Conservation (phyloP, 2,797 vertebrate species). For the Argentina silus region DNA sequence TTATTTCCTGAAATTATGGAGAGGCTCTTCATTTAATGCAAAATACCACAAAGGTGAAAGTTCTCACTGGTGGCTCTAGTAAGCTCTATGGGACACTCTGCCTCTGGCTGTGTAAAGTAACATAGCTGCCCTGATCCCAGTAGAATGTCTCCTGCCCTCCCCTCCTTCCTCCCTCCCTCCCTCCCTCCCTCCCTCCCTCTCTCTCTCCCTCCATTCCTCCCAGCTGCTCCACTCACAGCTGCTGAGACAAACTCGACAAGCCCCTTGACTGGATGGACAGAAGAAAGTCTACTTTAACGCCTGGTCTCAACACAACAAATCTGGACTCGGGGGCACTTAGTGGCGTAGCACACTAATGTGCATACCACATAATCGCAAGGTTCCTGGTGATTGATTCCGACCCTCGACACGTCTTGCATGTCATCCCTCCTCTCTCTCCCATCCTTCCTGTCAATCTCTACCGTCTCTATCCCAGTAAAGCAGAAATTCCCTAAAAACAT, state of each 20-base stretch:
- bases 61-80: background rate
- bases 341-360: no score
- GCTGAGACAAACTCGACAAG: slow-evolving; percentile 48
- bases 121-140: background rate
- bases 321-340: no score
- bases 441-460: no score
- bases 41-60: background rate
- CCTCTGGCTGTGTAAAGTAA: background rate
- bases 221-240: slow-evolving; percentile 62
- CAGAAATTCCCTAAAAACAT: no score
- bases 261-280: slow-evolving; percentile 29
- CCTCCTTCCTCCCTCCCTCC: background rate
- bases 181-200: background rate
- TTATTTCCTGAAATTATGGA: no score
- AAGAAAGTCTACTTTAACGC: slow-evolving; percentile 62
- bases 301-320: slow-evolving; percentile 30
- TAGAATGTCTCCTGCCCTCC: background rate
- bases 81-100: background rate
- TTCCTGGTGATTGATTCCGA: no score
- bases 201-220: slow-evolving; percentile 5
- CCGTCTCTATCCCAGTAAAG: no score
- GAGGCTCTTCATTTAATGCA: background rate
- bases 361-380: no score
- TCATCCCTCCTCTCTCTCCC: no score
- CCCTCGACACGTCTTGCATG: no score